Base-by-base conservation (phyloP, 2,113 vertebrate genomes). In the Argyrosomus japonicus region DNA sequence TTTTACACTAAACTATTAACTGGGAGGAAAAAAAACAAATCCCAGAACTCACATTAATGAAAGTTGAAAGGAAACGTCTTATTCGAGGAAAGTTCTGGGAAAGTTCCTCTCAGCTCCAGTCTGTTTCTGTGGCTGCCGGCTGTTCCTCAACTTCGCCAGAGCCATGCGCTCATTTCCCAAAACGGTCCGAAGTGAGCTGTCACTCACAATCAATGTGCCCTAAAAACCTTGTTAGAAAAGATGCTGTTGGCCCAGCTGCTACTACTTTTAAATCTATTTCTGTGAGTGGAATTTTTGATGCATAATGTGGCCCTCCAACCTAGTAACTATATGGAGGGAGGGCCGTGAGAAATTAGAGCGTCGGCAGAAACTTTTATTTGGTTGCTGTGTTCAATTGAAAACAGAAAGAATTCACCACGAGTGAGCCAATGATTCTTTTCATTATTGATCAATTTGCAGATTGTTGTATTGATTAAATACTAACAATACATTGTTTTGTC, bases 161-260 rank as follows among this genome's bases (percentile, higher is more conserved):
- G 79, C 82, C 61, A 2, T 67, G 88, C 70, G 36, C 89, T 90
- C 75, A 48, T 91, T 92, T 91, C 85, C 76, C 83, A 82, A 81
- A 90, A 84, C 51, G n/a, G 83, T 87, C 78, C 61, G 71, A 79
- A 85, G 84, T 45, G 53, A 83, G 87, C 92, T 91, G 92, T 93
- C 92, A 93, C 54, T 94, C 92, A 91, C 71, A 63, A 76, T 88
- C 88, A 69, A 45, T 48, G 84, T 87, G 91, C 70, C 90, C 91
- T 88, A 91, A 88, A 92, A 93, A 93, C 92, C 92, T 76, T 84
- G 86, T 90, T 93, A 77, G 84, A 83, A 84, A 83, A 82, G 81
- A 89, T 79, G 86, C 89, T 81, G 80, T 64, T 48, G 72, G 85
- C 89, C 86, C 74, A 78, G 85, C 91, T 90, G 88, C 88, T 68